Evolutionary conservation across 2,113 vertebrate species (phyloP).

Genomic region (Thunnus maccoyii): DNA sequence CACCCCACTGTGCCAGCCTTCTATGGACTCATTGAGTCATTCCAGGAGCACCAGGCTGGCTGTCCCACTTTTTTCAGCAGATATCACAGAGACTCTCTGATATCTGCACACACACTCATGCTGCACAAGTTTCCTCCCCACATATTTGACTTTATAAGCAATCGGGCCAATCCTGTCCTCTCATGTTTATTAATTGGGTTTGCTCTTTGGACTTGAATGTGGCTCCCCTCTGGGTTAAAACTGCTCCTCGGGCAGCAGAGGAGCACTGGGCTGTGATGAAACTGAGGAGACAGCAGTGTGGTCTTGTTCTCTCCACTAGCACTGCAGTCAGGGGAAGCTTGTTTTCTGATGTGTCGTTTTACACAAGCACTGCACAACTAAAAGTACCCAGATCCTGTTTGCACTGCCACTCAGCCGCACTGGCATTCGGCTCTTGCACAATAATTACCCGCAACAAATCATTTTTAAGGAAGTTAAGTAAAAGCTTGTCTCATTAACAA

Average conservation of each 20-base stretch:
- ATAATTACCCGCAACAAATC: slow-evolving; percentile 19
- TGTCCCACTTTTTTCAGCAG: slow-evolving; percentile 73
- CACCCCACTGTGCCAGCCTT: slow-evolving; percentile 65
- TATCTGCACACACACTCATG: slow-evolving; percentile 46
- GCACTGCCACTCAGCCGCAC: slow-evolving; percentile 9
- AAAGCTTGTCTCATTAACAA: slow-evolving; percentile 57
- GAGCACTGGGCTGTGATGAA: slow-evolving; percentile 65
- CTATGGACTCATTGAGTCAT: slow-evolving; percentile 70
- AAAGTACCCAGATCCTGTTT: not conserved
- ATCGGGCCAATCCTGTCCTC: slow-evolving; percentile 65
- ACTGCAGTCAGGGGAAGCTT: slow-evolving; percentile 36
- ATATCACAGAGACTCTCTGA: slow-evolving; percentile 74
- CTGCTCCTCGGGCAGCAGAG: slow-evolving; percentile 46
- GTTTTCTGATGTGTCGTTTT: slow-evolving; percentile 62
- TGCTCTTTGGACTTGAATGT: slow-evolving; percentile 64
- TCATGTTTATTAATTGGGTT: slow-evolving; percentile 80
- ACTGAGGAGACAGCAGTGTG: slow-evolving; percentile 50
- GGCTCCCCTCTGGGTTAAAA: slow-evolving; percentile 58
- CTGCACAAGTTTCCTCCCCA: slow-evolving; percentile 42
- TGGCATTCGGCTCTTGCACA: not conserved
- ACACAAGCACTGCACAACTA: slow-evolving; percentile 28
- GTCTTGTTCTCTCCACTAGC: slow-evolving; percentile 37
- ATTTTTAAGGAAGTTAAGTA: slow-evolving; percentile 47
- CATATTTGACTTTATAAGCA: slow-evolving; percentile 68
- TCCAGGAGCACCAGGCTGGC: slow-evolving; percentile 66